phyloP scores from a whole-genome alignment of 2,888 invertebrate genomes.

The Drosophila kuntzei region DNA sequence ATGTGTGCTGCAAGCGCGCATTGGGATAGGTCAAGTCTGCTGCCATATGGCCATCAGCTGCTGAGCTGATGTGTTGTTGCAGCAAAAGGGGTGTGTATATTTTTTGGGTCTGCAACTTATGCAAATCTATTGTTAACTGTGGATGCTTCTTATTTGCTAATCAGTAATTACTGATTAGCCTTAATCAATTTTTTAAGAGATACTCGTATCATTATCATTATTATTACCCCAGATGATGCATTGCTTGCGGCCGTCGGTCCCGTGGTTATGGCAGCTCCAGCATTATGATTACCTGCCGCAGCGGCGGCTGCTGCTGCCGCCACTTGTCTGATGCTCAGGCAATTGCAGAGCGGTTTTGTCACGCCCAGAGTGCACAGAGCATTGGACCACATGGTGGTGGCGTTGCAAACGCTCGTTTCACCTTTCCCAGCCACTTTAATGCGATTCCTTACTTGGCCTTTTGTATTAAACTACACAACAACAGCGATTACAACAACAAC shows the following conservation, averaged over 20 bases:
- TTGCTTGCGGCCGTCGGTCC: constrained; percentile 74
- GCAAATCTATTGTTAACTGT: constrained; percentile 23
- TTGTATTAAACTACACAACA: constrained; percentile 22
- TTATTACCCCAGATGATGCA: constrained; percentile 79
- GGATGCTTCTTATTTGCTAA: constrained; percentile 23
- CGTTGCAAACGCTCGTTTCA: constrained; percentile 67
- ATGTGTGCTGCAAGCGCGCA: constrained; percentile 44
- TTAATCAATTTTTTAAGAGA: not conserved
- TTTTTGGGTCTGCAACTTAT: constrained; percentile 5
- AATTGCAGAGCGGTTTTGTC: constrained; percentile 86
- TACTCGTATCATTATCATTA: not conserved
- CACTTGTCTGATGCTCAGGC: constrained; percentile 86
- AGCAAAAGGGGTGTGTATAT: constrained; percentile 45
- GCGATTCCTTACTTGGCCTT: constrained; percentile 38
- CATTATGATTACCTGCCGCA: constrained; percentile 77
- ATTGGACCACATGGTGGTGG: constrained; percentile 85
- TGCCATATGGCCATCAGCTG: constrained; percentile 73
- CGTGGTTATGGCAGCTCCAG: constrained; percentile 77
- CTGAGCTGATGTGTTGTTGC: constrained; percentile 41
- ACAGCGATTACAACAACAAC: constrained; percentile 24
- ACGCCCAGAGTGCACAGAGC: constrained; percentile 86
- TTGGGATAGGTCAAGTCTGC: constrained; percentile 78
- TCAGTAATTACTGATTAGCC: constrained; percentile 24
- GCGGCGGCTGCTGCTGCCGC: constrained; percentile 84
- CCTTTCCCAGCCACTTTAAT: constrained; percentile 83